phyloP scores from a whole-genome alignment of 1,140 invertebrate genomes.

The Papilio glaucus region DNA sequence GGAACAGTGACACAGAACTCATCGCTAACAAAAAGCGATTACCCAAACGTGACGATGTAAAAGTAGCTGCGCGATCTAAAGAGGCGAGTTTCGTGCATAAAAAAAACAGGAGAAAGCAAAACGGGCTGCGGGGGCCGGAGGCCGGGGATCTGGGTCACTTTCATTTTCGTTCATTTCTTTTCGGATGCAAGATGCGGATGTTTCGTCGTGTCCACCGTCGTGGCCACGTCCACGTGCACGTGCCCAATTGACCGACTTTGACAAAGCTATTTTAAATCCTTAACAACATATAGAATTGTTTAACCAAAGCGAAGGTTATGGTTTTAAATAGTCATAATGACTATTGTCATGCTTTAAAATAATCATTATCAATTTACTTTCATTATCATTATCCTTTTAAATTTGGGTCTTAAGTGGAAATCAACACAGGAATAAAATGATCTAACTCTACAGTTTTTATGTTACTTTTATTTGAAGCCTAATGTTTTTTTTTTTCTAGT shows the following conservation, averaged over 20 bases:
- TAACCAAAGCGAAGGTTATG: neutral
- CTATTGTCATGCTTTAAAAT: too few species aligned
- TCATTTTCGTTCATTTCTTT: slow-evolving; percentile 83
- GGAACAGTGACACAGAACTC: slow-evolving; percentile 30
- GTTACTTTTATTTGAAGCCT: too few species aligned
- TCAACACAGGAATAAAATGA: neutral
- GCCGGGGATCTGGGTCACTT: slow-evolving; percentile 73
- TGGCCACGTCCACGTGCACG: slow-evolving; percentile 55
- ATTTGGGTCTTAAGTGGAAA: neutral
- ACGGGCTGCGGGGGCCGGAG: slow-evolving; percentile 53
- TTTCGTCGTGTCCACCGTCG: slow-evolving; percentile 47
- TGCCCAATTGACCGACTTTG: slow-evolving; percentile 61
- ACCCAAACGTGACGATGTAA: slow-evolving; percentile 35
- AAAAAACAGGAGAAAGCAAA: slow-evolving; percentile 76
- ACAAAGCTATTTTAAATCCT: slow-evolving; percentile 10
- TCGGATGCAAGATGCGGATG: slow-evolving; percentile 67
- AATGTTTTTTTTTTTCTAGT: too few species aligned
- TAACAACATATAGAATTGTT: neutral
- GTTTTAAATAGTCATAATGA: too few species aligned
- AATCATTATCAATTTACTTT: too few species aligned
- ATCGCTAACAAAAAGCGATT: slow-evolving; percentile 30
- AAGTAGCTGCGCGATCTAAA: slow-evolving; percentile 17
- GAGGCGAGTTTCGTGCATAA: slow-evolving; percentile 50
- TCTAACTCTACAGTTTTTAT: too few species aligned
- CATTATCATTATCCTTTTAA: too few species aligned